These are phyloP conservation scores for Drosophila athabasca DNA, from an alignment of 1,140 invertebrate genomes.

Conservation along the genomic window DNA sequence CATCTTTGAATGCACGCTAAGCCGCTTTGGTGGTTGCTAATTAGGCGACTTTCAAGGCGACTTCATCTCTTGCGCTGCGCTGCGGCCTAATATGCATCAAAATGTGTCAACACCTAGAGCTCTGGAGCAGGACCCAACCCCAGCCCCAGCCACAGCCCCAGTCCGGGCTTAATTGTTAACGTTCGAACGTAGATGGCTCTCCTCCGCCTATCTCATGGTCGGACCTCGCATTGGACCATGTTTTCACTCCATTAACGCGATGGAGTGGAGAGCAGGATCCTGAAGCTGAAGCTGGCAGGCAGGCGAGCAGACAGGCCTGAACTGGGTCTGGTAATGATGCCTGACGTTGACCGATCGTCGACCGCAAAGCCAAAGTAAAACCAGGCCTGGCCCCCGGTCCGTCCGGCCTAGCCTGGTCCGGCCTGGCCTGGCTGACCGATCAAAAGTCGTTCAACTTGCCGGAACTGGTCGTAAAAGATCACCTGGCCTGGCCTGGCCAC, in stretches of 20 bases:
- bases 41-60: conserved; percentile 69
- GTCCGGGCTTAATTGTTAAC: conserved; percentile 74
- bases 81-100: conserved; percentile 73
- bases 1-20: conserved; percentile 64
- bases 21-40: conserved; percentile 74
- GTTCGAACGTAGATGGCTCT: conserved; percentile 7
- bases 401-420: conserved; percentile 1
- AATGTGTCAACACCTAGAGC: conserved; percentile 78
- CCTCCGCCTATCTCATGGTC: conserved; percentile 4
- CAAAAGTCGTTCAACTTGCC: conserved; percentile 82
- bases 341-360: conserved; percentile 81
- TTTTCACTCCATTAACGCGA: conserved; percentile 76
- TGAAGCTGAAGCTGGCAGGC: conserved; percentile 1
- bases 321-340: conserved; percentile 65
- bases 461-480: conserved; percentile 81
- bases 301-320: conserved; percentile 15
- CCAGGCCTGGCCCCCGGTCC: neutral
- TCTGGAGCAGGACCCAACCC: neutral
- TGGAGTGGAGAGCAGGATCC: conserved; percentile 41
- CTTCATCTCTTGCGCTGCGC: conserved; percentile 18
- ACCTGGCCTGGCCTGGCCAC: conserved; percentile 55
- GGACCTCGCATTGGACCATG: conserved; percentile 35
- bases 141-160: neutral
- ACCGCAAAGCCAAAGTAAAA: conserved; percentile 60
- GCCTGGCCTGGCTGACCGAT: conserved; percentile 59